These are phyloP conservation scores for Pristionchus fissidentatus DNA, from an alignment of 2,888 invertebrate species.

Conservation along the genomic window DNA sequence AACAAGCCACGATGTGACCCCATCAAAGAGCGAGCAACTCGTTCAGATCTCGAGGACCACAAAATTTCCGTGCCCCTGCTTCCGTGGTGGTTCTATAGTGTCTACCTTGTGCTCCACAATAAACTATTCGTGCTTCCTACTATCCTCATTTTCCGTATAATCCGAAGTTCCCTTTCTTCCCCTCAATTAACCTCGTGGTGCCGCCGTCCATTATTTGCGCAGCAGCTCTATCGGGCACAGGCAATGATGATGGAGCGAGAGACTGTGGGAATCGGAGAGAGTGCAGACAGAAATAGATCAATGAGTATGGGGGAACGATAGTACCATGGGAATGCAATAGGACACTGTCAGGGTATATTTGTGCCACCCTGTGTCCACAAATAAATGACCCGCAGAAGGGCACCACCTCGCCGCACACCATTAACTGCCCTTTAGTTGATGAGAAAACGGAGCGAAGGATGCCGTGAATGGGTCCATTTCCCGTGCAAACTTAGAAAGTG, in stretches of 20 bases:
- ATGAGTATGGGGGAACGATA: background rate
- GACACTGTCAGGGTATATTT: background rate
- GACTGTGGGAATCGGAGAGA: background rate
- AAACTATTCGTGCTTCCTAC: constrained; percentile 1
- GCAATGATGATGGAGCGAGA: constrained; percentile 12
- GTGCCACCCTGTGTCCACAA: background rate
- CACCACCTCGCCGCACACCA: too few species aligned
- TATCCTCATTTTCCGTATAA: background rate
- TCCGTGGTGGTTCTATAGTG: background rate
- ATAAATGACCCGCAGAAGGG: too few species aligned
- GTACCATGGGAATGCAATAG: constrained; percentile 26
- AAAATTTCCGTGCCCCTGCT: background rate
- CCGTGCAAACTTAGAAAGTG: background rate
- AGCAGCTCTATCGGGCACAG: constrained; percentile 10
- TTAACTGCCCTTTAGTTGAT: too few species aligned
- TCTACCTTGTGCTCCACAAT: background rate
- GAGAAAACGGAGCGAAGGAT: too few species aligned
- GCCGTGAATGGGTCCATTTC: background rate
- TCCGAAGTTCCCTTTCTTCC: background rate
- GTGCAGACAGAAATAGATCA: background rate
- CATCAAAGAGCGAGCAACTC: background rate
- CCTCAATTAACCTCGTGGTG: background rate
- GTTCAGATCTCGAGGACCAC: background rate
- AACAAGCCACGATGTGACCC: constrained; percentile 9
- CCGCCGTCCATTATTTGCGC: constrained; percentile 37